phyloP scores from a whole-genome alignment of 2,888 invertebrate species.

The Pandemis corylana region DNA sequence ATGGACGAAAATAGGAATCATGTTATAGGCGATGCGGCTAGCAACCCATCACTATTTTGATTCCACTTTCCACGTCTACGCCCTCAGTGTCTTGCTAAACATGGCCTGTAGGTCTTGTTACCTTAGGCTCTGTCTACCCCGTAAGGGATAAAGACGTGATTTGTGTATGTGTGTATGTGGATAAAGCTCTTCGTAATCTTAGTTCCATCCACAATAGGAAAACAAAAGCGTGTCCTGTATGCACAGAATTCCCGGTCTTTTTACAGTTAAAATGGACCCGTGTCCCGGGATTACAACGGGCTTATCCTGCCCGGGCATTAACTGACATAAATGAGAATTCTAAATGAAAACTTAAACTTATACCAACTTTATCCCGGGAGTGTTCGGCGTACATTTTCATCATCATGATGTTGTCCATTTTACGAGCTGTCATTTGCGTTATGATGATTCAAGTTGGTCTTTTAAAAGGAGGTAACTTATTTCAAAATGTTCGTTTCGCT shows the following conservation, averaged over 20 bases:
- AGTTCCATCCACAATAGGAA: not conserved
- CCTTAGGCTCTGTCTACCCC: no score
- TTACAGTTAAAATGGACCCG: slow-evolving; percentile 17
- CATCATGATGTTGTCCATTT: not conserved
- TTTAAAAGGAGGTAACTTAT: no score
- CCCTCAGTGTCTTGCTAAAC: no score
- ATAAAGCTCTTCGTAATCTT: not conserved
- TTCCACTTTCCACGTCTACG: no score
- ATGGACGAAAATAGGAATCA: no score
- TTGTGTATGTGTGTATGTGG: no score
- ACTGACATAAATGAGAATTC: slow-evolving; percentile 36
- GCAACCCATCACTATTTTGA: no score
- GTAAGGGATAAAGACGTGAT: no score
- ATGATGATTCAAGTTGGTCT: slow-evolving; percentile 3
- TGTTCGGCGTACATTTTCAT: not conserved
- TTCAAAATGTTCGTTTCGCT: no score
- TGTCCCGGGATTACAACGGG: slow-evolving; percentile 24
- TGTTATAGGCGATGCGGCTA: no score
- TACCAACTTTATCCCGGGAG: slow-evolving; percentile 22
- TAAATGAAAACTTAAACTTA: slow-evolving; percentile 38
- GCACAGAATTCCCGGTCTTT: slow-evolving; percentile 16
- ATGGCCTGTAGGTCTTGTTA: no score
- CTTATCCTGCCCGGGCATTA: slow-evolving; percentile 28
- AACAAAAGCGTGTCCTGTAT: slow-evolving; percentile 11
- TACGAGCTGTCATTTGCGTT: slow-evolving; percentile 28